phyloP scores from a whole-genome alignment of 1,140 invertebrate species.

The Drosophila santomea region DNA sequence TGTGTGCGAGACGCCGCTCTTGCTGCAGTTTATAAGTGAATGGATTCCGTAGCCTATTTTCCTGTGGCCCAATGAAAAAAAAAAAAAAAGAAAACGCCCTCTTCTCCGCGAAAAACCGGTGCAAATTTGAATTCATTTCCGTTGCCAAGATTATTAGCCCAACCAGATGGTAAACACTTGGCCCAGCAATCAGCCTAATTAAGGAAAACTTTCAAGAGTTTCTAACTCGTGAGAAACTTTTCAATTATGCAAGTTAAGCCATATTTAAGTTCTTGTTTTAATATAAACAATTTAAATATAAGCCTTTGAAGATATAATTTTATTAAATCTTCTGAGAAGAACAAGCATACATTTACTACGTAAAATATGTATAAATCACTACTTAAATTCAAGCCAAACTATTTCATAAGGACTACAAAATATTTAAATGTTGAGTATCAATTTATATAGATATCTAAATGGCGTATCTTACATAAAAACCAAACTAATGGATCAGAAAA shows the following conservation, averaged over 20 bases:
- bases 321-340: too few relatives aligned
- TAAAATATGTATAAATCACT: too few relatives aligned
- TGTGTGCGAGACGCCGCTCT: slow-evolving; percentile 1
- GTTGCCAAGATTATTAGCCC: not conserved
- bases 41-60: slow-evolving; percentile 57
- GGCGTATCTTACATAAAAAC: too few relatives aligned
- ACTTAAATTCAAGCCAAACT: too few relatives aligned
- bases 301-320: too few relatives aligned
- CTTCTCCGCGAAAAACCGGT: too few relatives aligned
- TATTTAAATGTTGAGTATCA: too few relatives aligned
- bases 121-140: not conserved
- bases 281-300: too few relatives aligned
- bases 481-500: not conserved
- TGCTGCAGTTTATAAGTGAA: not conserved
- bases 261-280: too few relatives aligned
- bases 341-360: too few relatives aligned
- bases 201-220: not conserved
- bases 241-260: not conserved
- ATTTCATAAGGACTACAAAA: too few relatives aligned
- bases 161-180: slow-evolving; percentile 2
- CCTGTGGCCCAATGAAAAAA: slow-evolving; percentile 12
- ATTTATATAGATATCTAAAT: too few relatives aligned
- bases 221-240: not conserved
- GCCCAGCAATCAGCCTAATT: not conserved
- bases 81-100: not conserved